Base-by-base conservation (phyloP, 2,797 vertebrate genomes). In the Ctenopoma kingsleyae region DNA sequence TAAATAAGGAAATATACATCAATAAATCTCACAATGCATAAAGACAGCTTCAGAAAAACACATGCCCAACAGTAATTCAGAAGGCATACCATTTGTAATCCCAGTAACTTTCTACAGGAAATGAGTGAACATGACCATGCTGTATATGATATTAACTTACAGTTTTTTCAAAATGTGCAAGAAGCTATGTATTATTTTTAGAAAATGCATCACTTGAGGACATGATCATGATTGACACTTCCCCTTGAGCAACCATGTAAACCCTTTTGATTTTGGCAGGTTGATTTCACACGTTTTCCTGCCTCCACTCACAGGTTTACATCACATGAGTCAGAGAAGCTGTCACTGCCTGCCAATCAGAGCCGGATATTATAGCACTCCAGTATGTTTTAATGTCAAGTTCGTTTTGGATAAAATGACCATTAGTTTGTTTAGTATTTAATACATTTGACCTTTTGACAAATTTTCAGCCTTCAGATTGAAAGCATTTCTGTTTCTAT, bases 221-320 rank as follows among this genome's bases (percentile, higher is more conserved):
- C 59, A 20, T 25, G 51, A 47, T 68, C 20, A 1, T 82, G 85
- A 90, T 73, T 87, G 87, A 80, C 85, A 76, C 50, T 54, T 82
- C 67, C 53, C 78, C 64, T 72, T 48, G 32, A 89, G 76, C 62
- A 36, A 27, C 30, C 36, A 16, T 70, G 71, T 66, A 64, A 81
- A 76, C 70, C 54, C 40, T 23, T 62, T 67, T 15, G 30, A 56
- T 77, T 74, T 76, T 48, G 53, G 63, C 67, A 66, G 64, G 71
- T 79, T 60, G 61, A 75, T 70, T 88, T 88, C 72, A 81, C 75
- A 82, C 50, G 0, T 81, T 80, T 67, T 6, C n/a, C 27, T 55
- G 64, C 70, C 73, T 76, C 62, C 82, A 49, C 67, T 82, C 23
- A 1, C 69, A 70, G 74, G 71, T 79, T 81, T 74, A 70, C 74